phyloP scores from a whole-genome alignment of 2,797 vertebrate genomes.

The Malurus splendens region DNA sequence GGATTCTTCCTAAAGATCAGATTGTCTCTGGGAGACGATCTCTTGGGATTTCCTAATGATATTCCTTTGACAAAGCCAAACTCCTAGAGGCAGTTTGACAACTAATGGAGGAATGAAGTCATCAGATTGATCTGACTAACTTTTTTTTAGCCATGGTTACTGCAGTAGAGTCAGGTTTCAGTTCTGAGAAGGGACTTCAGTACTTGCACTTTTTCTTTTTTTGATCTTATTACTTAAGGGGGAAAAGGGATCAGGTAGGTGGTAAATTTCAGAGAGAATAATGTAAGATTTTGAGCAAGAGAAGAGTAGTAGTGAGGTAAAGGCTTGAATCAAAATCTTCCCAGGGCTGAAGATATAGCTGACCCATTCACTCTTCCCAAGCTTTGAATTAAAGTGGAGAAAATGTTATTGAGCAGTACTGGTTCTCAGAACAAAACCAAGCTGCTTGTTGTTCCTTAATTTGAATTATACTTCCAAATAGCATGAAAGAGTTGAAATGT shows the following conservation, averaged over 20 bases:
- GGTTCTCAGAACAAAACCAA: background rate
- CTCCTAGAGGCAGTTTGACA: conserved; percentile 33
- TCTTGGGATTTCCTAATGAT: conserved; percentile 35
- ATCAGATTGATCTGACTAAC: background rate
- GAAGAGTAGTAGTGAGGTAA: background rate
- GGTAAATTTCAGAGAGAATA: background rate
- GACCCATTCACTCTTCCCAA: background rate
- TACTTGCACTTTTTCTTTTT: background rate
- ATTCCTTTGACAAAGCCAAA: background rate
- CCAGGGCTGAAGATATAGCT: background rate
- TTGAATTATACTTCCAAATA: background rate
- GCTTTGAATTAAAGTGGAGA: background rate
- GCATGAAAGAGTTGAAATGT: background rate
- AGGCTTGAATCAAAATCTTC: background rate
- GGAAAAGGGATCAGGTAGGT: background rate
- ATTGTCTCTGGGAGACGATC: conserved; percentile 11
- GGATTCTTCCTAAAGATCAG: conserved; percentile 25
- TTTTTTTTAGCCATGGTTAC: background rate
- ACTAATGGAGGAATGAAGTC: conserved; percentile 24
- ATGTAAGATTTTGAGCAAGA: background rate
- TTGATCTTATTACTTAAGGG: background rate
- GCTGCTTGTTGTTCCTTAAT: background rate
- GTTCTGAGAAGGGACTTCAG: background rate
- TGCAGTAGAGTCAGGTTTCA: background rate
- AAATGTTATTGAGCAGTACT: background rate